Evolutionary conservation across 2,113 vertebrate genomes (phyloP).

Genomic region (Gymnocephalus cernua): DNA sequence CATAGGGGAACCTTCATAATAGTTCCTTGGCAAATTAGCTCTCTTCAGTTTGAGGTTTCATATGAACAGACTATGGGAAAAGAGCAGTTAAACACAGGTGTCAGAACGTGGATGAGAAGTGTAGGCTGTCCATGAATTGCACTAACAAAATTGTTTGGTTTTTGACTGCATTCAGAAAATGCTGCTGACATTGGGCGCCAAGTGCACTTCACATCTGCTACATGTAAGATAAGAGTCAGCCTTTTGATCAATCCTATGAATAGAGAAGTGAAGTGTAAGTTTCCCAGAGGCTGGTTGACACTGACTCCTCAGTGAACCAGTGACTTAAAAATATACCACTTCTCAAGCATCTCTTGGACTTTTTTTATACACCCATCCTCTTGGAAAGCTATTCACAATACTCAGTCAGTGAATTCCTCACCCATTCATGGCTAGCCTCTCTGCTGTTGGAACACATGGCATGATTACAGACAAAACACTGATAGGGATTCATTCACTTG

Average conservation of each 20-base stretch:
- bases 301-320: neutral
- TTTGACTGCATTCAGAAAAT: constrained; percentile 13
- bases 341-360: neutral
- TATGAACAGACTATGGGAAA: constrained; percentile 23
- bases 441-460: neutral
- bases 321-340: neutral
- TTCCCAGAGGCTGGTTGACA: neutral
- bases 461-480: neutral
- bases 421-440: neutral
- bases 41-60: constrained; percentile 25
- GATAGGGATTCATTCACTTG: neutral
- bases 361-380: neutral
- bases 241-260: neutral
- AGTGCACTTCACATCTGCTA: neutral
- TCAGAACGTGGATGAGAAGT: neutral
- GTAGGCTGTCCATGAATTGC: neutral
- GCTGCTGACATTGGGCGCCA: neutral
- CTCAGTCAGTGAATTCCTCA: neutral
- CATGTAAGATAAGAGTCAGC: neutral
- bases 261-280: constrained; percentile 5
- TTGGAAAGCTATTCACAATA: neutral
- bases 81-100: constrained; percentile 37
- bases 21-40: constrained; percentile 41
- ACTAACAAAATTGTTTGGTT: neutral
- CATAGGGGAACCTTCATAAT: constrained; percentile 14